phyloP scores from a whole-genome alignment of 2,888 invertebrate species.

The Malthinus flaveolus region DNA sequence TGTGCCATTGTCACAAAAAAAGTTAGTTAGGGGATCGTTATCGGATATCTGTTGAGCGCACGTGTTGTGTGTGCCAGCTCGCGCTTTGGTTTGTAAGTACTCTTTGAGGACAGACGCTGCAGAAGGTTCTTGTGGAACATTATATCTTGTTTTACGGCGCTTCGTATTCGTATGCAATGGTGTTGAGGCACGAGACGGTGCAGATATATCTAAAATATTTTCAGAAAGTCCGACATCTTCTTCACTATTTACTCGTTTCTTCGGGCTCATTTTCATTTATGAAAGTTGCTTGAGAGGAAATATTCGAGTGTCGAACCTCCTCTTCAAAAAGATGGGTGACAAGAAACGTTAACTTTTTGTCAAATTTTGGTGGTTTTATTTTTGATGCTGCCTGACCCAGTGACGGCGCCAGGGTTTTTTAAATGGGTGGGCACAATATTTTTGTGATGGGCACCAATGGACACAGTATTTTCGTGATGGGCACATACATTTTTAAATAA shows the following conservation, averaged over 20 bases:
- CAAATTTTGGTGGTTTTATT: constrained; percentile 33
- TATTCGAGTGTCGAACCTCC: constrained; percentile 21
- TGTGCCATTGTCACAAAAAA: constrained; percentile 5
- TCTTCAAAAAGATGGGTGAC: constrained; percentile 30
- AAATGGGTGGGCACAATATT: too few species aligned
- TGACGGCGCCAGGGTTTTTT: too few species aligned
- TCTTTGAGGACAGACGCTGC: background rate
- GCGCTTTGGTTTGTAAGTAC: background rate
- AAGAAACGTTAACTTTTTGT: constrained; percentile 27
- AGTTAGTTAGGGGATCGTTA: background rate
- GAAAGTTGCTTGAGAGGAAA: background rate
- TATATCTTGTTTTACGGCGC: background rate
- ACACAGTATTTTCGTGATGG: too few species aligned
- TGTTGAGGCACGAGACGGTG: background rate
- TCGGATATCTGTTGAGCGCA: background rate
- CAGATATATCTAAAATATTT: background rate
- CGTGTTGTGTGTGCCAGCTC: background rate
- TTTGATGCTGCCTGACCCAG: constrained; percentile 33
- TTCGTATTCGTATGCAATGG: background rate
- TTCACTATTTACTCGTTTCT: background rate
- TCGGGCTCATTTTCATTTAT: background rate
- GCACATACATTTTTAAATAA: too few species aligned
- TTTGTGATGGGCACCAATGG: too few species aligned
- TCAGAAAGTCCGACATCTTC: background rate
- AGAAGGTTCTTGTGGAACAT: background rate